A percentile compares a stretch with the other conserved stretches of the same genome.
These are phyloP conservation scores for Drosophila sucinea DNA, from an alignment of 1,140 invertebrate genomes.

Conservation along the genomic window DNA sequence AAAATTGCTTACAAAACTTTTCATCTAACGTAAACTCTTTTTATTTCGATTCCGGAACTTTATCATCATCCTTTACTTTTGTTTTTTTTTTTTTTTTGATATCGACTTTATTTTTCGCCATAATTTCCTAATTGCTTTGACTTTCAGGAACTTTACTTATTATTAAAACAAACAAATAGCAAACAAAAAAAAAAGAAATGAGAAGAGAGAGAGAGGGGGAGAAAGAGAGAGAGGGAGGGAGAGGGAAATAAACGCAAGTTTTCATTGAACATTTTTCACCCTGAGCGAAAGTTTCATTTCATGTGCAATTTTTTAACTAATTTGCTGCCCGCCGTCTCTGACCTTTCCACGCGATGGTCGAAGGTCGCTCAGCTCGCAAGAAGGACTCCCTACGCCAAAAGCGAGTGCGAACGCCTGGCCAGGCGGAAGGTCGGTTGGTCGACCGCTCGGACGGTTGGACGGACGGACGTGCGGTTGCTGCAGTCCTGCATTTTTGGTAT, in stretches of 20 bases:
- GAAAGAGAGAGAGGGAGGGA: no score
- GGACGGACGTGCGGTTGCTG: no score
- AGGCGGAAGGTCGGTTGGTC: no score
- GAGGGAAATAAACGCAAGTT: no score
- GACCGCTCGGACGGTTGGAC: no score
- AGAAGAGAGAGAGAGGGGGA: no score
- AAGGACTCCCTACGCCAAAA: background rate
- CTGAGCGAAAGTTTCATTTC: slow-evolving; percentile 1
- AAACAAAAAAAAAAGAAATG: background rate
- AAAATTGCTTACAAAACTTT: no score
- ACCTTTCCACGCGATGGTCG: background rate
- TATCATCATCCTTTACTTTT: no score
- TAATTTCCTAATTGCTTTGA: slow-evolving; percentile 9
- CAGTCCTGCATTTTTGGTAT: background rate
- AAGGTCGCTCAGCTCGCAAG: background rate
- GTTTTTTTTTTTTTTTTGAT: no score
- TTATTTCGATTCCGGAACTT: no score
- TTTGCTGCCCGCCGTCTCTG: background rate
- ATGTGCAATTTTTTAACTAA: background rate
- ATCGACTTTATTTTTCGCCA: background rate
- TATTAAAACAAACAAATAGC: slow-evolving; percentile 7
- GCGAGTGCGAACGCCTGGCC: background rate
- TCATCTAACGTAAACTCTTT: no score
- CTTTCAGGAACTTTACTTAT: slow-evolving; percentile 4
- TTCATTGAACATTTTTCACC: slow-evolving; percentile 1